These are phyloP conservation scores for Neogale vison DNA, from an alignment of 2,113 vertebrate species.

Conservation along the genomic window DNA sequence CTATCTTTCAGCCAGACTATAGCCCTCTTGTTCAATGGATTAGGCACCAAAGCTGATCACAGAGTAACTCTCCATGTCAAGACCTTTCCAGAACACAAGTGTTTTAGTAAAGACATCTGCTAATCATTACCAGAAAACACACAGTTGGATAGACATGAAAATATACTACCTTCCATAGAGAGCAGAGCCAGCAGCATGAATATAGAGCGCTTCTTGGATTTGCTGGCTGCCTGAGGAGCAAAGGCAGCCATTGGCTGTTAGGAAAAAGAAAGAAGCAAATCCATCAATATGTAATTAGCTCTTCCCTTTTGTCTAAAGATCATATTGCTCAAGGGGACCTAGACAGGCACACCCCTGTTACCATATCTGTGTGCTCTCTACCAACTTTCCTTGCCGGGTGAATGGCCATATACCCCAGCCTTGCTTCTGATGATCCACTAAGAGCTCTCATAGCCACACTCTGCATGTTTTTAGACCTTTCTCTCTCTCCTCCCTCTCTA, in stretches of 20 bases:
- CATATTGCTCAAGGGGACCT: background rate
- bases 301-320: slow-evolving; percentile 48
- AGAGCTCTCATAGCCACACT: background rate
- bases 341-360: background rate
- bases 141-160: slow-evolving; percentile 61
- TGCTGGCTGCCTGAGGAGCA: slow-evolving; percentile 24
- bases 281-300: background rate
- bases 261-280: slow-evolving; percentile 28
- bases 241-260: background rate
- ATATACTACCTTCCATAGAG: slow-evolving; percentile 19
- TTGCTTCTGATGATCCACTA: background rate
- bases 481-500: background rate
- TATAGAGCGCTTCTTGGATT: slow-evolving; percentile 7
- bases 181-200: slow-evolving; percentile 20
- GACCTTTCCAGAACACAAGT: slow-evolving; percentile 49
- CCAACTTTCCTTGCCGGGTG: background rate
- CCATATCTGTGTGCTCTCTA: background rate
- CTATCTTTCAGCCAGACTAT: slow-evolving; percentile 64
- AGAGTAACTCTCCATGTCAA: slow-evolving; percentile 46
- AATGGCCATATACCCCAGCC: background rate
- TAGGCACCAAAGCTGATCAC: background rate
- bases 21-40: slow-evolving; percentile 62
- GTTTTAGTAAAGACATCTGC: slow-evolving; percentile 57
- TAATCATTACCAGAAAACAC: slow-evolving; percentile 55
- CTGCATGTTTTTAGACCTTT: background rate